A percentile compares a stretch with the other conserved stretches of the same genome.
phyloP scores from a whole-genome alignment of 2,797 vertebrate species.

The Alosa sapidissima region DNA sequence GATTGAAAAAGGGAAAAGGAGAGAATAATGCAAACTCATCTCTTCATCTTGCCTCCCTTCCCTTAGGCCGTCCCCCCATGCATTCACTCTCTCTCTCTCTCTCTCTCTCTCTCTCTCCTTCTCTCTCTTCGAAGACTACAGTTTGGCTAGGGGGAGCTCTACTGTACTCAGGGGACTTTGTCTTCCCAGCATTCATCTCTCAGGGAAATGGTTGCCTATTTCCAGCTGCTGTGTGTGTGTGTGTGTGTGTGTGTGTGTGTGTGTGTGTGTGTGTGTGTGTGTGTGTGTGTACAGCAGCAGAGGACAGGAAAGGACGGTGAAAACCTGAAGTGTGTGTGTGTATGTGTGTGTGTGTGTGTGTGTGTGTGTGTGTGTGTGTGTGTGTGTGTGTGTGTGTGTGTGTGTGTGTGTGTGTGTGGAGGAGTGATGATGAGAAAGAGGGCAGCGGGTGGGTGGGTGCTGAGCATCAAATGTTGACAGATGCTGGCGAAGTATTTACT shows the following conservation, averaged over 20 bases:
- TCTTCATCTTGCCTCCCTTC: conserved; percentile 40
- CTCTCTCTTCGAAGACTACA: neutral
- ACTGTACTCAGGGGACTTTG: conserved; percentile 27
- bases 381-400: neutral
- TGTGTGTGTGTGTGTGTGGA: neutral
- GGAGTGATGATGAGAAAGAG: conserved; percentile 43
- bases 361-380: neutral
- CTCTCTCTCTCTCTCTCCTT: conserved; percentile 22
- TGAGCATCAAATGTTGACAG: conserved; percentile 30
- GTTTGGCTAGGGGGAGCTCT: conserved; percentile 29
- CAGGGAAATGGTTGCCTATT: conserved; percentile 32
- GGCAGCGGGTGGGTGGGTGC: conserved; percentile 30
- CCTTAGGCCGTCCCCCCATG: conserved; percentile 16
- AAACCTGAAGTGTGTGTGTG: conserved; percentile 44
- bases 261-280: conserved; percentile 2
- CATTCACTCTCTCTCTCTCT: conserved; percentile 26
- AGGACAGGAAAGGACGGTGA: conserved; percentile 64
- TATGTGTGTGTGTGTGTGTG: conserved; percentile 37
- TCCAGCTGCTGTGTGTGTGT: conserved; percentile 20
- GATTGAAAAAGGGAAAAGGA: neutral
- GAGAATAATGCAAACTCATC: conserved; percentile 41
- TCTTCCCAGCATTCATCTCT: conserved; percentile 7
- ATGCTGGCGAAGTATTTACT: conserved; percentile 30
- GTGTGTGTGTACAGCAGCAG: conserved; percentile 66
- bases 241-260: conserved; percentile 3